A percentile compares a stretch with the other conserved stretches of the same genome.
Evolutionary conservation across 2,888 invertebrate genomes (phyloP).

Genomic region (Clitarchus hookeri): DNA sequence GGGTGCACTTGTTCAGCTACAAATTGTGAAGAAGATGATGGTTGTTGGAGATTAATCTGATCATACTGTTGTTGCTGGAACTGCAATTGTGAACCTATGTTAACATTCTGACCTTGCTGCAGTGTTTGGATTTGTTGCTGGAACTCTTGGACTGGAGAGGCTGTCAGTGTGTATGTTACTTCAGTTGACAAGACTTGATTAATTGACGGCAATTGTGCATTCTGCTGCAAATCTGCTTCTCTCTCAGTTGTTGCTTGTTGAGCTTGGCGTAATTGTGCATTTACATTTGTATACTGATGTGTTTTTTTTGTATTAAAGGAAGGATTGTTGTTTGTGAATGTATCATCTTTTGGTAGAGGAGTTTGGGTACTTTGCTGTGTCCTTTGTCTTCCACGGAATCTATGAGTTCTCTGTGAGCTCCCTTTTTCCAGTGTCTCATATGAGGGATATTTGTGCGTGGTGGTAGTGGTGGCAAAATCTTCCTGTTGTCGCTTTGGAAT

Average conservation of each 20-base stretch:
- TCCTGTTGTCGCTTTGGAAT: conserved; percentile 29
- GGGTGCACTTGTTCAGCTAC: background rate
- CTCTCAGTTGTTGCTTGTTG: background rate
- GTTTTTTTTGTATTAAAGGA: background rate
- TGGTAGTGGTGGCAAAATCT: conserved; percentile 27
- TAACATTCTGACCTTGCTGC: background rate
- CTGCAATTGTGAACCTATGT: background rate
- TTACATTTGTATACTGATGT: background rate
- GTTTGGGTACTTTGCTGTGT: background rate
- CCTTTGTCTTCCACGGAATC: conserved; percentile 35
- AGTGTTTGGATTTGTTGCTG: background rate
- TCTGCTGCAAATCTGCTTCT: background rate
- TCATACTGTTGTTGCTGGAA: background rate
- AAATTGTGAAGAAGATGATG: background rate
- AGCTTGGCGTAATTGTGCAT: background rate
- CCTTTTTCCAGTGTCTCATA: conserved; percentile 18
- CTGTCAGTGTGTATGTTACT: background rate
- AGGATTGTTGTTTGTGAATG: background rate
- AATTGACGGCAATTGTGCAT: background rate
- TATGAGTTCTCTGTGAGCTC: conserved; percentile 31
- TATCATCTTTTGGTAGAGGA: background rate
- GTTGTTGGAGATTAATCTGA: background rate
- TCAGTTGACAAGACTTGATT: background rate
- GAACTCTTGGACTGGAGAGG: background rate
- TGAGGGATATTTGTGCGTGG: conserved; percentile 29